phyloP scores from a whole-genome alignment of 1,140 invertebrate species.

The Drosophila persimilis region DNA sequence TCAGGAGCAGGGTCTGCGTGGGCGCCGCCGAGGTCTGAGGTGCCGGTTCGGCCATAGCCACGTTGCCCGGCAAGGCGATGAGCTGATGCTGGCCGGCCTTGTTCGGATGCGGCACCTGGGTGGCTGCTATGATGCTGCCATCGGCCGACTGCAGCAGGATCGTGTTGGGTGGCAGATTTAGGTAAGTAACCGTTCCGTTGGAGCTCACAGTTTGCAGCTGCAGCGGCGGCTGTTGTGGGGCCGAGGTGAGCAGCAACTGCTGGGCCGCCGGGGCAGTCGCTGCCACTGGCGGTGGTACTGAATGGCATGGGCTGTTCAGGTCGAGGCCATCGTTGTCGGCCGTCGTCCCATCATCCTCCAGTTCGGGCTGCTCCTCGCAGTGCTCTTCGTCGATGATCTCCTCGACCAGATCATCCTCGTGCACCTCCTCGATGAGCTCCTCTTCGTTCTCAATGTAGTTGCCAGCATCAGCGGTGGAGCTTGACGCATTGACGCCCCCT shows the following conservation, averaged over 20 bases:
- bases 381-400: constrained; percentile 73
- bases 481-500: constrained; percentile 21
- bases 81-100: constrained; percentile 71
- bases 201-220: constrained; percentile 75
- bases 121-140: constrained; percentile 71
- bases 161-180: constrained; percentile 75
- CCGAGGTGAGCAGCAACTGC: constrained; percentile 38
- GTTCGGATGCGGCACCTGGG: constrained; percentile 68
- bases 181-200: constrained; percentile 77
- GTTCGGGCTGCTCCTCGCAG: constrained; percentile 42
- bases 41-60: constrained; percentile 36
- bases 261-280: constrained; percentile 15
- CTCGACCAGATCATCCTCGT: constrained; percentile 76
- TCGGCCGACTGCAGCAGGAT: constrained; percentile 74
- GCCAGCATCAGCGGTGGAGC: constrained; percentile 30
- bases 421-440: constrained; percentile 69
- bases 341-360: constrained; percentile 20
- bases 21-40: constrained; percentile 37
- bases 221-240: constrained; percentile 48
- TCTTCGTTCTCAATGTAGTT: constrained; percentile 60
- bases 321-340: constrained; percentile 48
- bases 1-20: constrained; percentile 68
- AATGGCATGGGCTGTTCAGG: constrained; percentile 34
- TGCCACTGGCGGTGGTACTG: constrained; percentile 8
- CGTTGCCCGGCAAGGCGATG: constrained; percentile 67